phyloP scores from a whole-genome alignment of 2,113 vertebrate genomes.

The Psittacara wagleri region DNA sequence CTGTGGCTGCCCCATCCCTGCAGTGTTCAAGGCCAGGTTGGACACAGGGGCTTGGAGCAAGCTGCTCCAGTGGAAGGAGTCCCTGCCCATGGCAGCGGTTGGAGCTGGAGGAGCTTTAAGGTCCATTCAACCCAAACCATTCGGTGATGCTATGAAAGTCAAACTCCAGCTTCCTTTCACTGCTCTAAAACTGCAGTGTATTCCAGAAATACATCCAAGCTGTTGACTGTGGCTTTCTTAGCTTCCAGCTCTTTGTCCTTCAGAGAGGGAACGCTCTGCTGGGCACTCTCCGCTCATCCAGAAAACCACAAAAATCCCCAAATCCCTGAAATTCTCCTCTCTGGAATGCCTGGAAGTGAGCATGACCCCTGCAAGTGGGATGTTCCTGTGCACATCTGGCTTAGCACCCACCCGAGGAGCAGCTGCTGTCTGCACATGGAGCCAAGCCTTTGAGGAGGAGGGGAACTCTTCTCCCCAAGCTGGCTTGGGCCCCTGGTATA shows the following conservation, averaged over 20 bases:
- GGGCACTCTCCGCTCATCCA: not conserved
- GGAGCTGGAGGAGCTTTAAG: not conserved
- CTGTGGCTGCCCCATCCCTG: too few species aligned
- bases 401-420: not conserved
- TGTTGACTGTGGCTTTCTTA: not conserved
- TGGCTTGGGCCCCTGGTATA: rapidly evolving
- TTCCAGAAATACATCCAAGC: not conserved
- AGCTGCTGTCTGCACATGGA: not conserved
- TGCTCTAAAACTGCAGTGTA: not conserved
- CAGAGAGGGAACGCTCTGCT: not conserved
- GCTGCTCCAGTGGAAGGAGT: not conserved
- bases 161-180: not conserved
- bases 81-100: not conserved
- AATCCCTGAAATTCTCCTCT: rapidly evolving
- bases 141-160: not conserved
- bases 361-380: not conserved
- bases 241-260: not conserved
- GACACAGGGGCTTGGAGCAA: not conserved
- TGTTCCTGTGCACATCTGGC: not conserved
- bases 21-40: too few species aligned
- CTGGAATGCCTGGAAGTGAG: not conserved
- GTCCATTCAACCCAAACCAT: not conserved
- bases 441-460: not conserved
- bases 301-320: not conserved
- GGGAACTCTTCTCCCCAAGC: rapidly evolving